Conservation (phyloP, 2,797 vertebrate species). For the Coranthus polyacanthus region DNA sequence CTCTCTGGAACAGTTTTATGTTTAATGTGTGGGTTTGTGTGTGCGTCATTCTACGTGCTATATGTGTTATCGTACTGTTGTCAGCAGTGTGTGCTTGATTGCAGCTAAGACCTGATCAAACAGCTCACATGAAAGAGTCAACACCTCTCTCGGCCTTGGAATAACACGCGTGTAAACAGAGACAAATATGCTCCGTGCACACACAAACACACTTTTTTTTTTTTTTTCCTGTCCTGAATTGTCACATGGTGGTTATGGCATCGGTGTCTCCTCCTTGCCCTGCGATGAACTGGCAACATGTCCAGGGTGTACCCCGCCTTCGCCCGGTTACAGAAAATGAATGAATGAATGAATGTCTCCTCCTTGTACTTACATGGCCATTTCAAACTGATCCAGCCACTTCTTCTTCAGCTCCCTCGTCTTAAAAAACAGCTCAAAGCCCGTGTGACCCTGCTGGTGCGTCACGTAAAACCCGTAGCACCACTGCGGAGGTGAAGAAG, state of each 20-base stretch:
- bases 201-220: no score
- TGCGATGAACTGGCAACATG: no score
- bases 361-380: conserved; percentile 93
- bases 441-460: conserved; percentile 92
- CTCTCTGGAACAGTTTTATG: conserved; percentile 51
- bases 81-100: conserved; percentile 69
- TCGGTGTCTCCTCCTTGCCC: no score
- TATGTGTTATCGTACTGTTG: conserved; percentile 51
- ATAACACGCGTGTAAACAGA: conserved; percentile 61
- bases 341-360: conserved; percentile 7
- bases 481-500: conserved; percentile 87
- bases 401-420: conserved; percentile 98
- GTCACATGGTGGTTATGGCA: no score
- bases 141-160: conserved; percentile 64
- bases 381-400: conserved; percentile 97
- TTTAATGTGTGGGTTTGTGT: conserved; percentile 15
- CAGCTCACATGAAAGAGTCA: conserved; percentile 70
- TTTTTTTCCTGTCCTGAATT: no score
- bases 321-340: no score
- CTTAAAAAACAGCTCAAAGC: conserved; percentile 96
- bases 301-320: no score
- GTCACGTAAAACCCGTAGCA: conserved; percentile 97
- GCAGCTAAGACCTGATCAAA: conserved; percentile 77
- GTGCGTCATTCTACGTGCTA: conserved; percentile 19
- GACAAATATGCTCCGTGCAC: conserved; percentile 38